phyloP scores from a whole-genome alignment of 2,113 vertebrate genomes.

The Electrona antarctica region DNA sequence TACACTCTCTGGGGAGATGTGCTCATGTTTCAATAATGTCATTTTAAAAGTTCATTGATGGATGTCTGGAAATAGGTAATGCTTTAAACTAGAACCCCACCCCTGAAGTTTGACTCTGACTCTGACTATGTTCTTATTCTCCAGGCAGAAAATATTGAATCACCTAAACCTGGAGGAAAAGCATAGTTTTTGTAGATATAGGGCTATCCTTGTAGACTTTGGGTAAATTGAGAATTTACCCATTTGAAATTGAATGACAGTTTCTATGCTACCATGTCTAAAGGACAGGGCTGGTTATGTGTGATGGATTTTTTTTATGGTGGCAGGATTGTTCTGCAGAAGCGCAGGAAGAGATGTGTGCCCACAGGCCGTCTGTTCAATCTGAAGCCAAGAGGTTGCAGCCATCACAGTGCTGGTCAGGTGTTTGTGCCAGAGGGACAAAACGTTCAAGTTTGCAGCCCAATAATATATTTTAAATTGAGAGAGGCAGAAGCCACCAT shows the following conservation, averaged over 20 bases:
- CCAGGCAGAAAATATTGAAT: neutral
- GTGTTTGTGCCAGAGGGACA: neutral
- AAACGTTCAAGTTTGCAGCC: neutral
- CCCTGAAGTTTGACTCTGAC: neutral
- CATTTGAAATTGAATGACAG: neutral
- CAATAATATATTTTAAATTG: neutral
- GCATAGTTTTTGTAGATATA: neutral
- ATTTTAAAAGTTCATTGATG: neutral
- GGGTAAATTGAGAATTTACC: neutral
- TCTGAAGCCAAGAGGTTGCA: conserved; percentile 1
- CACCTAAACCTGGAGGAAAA: neutral
- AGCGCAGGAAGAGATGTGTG: neutral
- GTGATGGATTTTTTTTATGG: neutral
- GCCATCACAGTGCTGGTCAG: neutral
- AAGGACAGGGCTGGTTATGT: conserved; percentile 2
- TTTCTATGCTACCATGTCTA: neutral
- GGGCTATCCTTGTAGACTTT: neutral
- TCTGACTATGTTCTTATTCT: neutral
- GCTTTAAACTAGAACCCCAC: neutral
- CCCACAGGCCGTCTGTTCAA: neutral
- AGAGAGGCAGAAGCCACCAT: neutral
- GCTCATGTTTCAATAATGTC: too few relatives aligned
- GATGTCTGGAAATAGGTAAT: neutral
- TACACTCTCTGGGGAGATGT: too few relatives aligned
- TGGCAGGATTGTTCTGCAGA: neutral